These are phyloP conservation scores for Tachina lurida DNA, from an alignment of 2,888 invertebrate species.

Conservation along the genomic window DNA sequence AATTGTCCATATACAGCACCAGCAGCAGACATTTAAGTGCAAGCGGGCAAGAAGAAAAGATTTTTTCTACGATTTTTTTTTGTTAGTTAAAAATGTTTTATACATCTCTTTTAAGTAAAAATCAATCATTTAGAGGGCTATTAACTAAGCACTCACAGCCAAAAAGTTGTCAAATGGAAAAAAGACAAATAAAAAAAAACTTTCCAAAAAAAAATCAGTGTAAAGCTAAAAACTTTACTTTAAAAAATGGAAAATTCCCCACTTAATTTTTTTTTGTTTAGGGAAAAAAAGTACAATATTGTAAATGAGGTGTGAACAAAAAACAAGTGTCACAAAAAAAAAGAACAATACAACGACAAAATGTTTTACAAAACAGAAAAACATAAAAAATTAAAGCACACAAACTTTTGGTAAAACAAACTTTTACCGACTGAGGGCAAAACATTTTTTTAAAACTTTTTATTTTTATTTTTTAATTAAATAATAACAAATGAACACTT, in stretches of 20 bases:
- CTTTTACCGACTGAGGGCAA: constrained; percentile 26
- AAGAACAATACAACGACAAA: constrained; percentile 31
- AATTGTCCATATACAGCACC: too few relatives aligned
- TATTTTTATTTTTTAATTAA: constrained; percentile 42
- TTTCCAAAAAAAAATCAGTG: constrained; percentile 8
- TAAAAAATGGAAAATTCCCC: constrained; percentile 11
- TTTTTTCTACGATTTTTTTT: background rate
- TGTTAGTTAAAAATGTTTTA: background rate
- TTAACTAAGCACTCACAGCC: constrained; percentile 15
- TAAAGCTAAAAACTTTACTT: constrained; percentile 54
- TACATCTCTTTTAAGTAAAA: constrained; percentile 44
- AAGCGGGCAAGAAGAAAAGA: constrained; percentile 9
- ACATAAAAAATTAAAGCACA: constrained; percentile 19
- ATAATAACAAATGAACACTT: constrained; percentile 31
- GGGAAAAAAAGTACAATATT: constrained; percentile 43
- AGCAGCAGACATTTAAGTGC: constrained; percentile 1
- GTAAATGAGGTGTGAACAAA: constrained; percentile 65
- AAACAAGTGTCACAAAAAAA: constrained; percentile 59
- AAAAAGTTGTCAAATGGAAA: constrained; percentile 33
- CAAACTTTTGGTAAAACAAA: constrained; percentile 33
- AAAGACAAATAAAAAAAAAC: background rate
- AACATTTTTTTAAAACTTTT: constrained; percentile 5
- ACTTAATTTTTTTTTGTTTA: constrained; percentile 14
- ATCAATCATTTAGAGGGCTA: constrained; percentile 56
- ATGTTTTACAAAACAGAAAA: constrained; percentile 22